These are phyloP conservation scores for Drosophila takahashii DNA, from an alignment of 1,140 invertebrate genomes.

Conservation along the genomic window DNA sequence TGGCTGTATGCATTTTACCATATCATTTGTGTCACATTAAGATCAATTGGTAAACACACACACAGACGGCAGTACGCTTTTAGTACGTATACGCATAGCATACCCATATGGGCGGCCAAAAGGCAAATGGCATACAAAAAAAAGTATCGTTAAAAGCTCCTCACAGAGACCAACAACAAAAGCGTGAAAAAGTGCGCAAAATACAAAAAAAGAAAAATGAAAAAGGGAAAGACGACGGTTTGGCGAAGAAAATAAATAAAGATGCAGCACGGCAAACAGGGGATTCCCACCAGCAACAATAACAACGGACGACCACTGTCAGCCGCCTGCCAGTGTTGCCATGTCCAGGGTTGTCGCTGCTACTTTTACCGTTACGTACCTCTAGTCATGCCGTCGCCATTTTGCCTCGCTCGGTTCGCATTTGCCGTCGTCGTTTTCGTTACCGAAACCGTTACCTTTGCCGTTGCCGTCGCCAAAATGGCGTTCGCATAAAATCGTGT, in stretches of 20 bases:
- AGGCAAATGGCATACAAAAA: slow-evolving; percentile 76
- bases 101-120: slow-evolving; percentile 51
- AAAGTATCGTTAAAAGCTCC: slow-evolving; percentile 73
- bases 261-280: slow-evolving; percentile 71
- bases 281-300: slow-evolving; percentile 45
- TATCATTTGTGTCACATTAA: slow-evolving; percentile 85
- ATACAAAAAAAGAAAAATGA: slow-evolving; percentile 12
- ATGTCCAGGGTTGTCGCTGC: slow-evolving; percentile 46
- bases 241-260: slow-evolving; percentile 46
- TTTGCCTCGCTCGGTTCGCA: slow-evolving; percentile 39
- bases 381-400: slow-evolving; percentile 53
- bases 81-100: slow-evolving; percentile 1
- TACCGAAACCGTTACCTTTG: not conserved
- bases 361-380: slow-evolving; percentile 32
- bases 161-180: slow-evolving; percentile 45
- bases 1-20: slow-evolving; percentile 74
- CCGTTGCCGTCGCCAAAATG: slow-evolving; percentile 40
- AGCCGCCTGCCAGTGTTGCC: slow-evolving; percentile 69
- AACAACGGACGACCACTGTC: slow-evolving; percentile 58
- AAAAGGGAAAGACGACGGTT: slow-evolving; percentile 8
- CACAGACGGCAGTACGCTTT: slow-evolving; percentile 16
- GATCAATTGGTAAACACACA: slow-evolving; percentile 83
- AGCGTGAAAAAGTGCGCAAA: slow-evolving; percentile 78
- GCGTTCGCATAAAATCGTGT: slow-evolving; percentile 29
- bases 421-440: slow-evolving; percentile 35